Evolutionary conservation across 2,888 invertebrate genomes (phyloP).

Genomic region (Phymatocera aterrima): DNA sequence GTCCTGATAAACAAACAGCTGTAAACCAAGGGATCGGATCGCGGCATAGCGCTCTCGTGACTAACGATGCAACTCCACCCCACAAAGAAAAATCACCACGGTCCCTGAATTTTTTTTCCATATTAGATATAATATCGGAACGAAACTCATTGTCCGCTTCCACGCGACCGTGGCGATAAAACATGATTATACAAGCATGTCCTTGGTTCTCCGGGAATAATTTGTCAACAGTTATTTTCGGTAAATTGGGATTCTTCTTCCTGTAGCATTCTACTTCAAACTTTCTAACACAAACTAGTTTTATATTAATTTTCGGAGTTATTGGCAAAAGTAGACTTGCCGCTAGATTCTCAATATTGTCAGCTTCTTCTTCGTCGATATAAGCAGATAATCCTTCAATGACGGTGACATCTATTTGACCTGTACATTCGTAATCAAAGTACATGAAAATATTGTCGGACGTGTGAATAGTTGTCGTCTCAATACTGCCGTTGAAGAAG

Average conservation of each 20-base stretch:
- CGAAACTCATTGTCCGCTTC: neutral
- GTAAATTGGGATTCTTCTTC: neutral
- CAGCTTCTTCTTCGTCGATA: neutral
- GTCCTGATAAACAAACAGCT: neutral
- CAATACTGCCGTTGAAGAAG: neutral
- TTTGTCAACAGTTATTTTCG: neutral
- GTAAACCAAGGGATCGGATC: neutral
- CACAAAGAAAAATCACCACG: neutral
- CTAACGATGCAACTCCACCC: neutral
- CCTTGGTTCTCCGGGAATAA: neutral
- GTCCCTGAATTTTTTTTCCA: neutral
- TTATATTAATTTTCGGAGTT: neutral
- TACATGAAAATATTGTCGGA: no score
- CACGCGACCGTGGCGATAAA: neutral
- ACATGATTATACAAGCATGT: neutral
- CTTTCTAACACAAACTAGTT: neutral
- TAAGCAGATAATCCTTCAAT: neutral
- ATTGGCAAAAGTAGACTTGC: neutral
- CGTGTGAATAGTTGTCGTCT: neutral
- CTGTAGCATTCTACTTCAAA: neutral
- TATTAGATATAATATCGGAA: neutral
- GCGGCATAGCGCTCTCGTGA: neutral
- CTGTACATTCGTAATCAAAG: neutral
- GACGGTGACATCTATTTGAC: neutral
- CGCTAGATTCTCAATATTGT: neutral